These are phyloP conservation scores for Scaptomyza hsui DNA, from an alignment of 1,140 invertebrate genomes.

Conservation along the genomic window DNA sequence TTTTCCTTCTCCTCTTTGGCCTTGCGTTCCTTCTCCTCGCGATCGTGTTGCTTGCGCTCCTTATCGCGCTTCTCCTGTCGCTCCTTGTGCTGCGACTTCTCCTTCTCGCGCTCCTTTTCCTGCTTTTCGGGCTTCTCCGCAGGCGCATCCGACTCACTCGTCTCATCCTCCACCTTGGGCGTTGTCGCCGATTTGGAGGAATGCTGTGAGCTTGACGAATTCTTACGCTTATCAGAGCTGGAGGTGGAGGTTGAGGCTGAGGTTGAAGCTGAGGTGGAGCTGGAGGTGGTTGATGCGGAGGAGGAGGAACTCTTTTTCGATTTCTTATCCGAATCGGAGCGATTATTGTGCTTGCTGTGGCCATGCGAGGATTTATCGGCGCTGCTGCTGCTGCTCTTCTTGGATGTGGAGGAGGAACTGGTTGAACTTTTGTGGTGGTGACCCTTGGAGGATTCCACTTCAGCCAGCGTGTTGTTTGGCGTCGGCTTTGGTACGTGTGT, in stretches of 20 bases:
- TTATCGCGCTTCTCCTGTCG: conserved; percentile 64
- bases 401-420: conserved; percentile 8
- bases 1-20: conserved; percentile 82
- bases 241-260: background rate
- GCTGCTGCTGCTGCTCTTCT: conserved; percentile 34
- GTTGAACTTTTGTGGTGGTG: conserved; percentile 46
- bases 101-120: conserved; percentile 68
- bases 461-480: conserved; percentile 51
- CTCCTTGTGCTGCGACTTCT: conserved; percentile 66
- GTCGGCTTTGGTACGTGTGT: conserved; percentile 68
- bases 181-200: conserved; percentile 67
- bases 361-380: conserved; percentile 39
- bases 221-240: conserved; percentile 72
- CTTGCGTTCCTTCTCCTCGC: conserved; percentile 60
- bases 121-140: conserved; percentile 41
- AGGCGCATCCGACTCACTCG: conserved; percentile 64
- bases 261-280: conserved; percentile 3
- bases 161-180: conserved; percentile 66
- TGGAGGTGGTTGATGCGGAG: background rate
- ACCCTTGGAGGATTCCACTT: conserved; percentile 47
- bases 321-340: conserved; percentile 64
- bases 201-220: conserved; percentile 62
- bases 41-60: conserved; percentile 48
- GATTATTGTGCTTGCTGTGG: conserved; percentile 72
- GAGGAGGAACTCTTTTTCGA: conserved; percentile 60